Evolutionary conservation across 2,797 vertebrate genomes (phyloP), one percentile per base, ranked within the genome.

Genomic region (Dermochelys coriacea): DNA sequence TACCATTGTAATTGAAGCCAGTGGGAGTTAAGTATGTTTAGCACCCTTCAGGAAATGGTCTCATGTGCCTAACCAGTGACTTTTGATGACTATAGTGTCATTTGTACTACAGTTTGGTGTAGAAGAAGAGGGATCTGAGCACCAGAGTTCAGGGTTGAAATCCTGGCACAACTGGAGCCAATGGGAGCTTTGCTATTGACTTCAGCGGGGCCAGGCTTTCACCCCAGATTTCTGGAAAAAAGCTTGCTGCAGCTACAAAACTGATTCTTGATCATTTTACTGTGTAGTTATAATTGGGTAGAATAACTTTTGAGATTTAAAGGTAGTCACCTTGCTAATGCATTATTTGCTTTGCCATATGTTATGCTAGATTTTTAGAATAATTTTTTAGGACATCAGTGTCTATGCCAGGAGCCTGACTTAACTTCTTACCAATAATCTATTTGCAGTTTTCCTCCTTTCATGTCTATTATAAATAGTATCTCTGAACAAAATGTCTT

Each of bases 371-470:
- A 31, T 64, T 89, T 92, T 87, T 79, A 75, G 37, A 82, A 86
- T 59, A 55, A 37, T 88, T 87, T 64, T 83, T 52, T 86, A 45
- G n/a, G 50, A 27, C 14, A 3, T 68, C 91, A 45, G 89, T 79
- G 77, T 85, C 61, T 92, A 87, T 96, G 71, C 52, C 88, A 94
- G 68, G 21, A 71, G 34, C 47, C n/a, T 80, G 23, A 47, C 85
- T 91, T 71, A 74, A 83, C 78, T 93, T 81, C 85, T 93, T 85
- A 88, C 41, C 57, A 71, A 10, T 95, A 89, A 94, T 80, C 80
- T 85, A 75, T 91, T 94, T 86, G 71, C 84, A 93, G 80, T 95
- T 95, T 94, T 94, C 89, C 82, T 94, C 89, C 83, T 37, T 92
- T 89, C 19, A 4, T 83, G 47, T 57, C 88, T 95, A 34, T 86